phyloP scores from a whole-genome alignment of 2,888 invertebrate species.

The Plebejus anna region DNA sequence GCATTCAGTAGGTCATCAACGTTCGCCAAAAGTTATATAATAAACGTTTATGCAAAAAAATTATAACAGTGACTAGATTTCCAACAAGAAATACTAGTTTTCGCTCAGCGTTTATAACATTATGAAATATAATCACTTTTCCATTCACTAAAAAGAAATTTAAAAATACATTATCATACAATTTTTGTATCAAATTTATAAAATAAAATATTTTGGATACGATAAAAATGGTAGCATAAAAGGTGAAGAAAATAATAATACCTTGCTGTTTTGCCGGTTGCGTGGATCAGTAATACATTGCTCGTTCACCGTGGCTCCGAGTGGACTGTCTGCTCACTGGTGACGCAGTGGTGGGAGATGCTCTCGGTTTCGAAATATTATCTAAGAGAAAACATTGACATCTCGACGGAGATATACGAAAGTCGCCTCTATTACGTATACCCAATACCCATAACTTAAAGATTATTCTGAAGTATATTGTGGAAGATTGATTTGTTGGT shows the following conservation, averaged over 20 bases:
- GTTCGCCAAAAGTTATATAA: slow-evolving; percentile 17
- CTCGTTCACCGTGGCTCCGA: background rate
- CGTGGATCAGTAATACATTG: background rate
- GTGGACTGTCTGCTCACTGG: background rate
- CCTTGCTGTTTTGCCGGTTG: background rate
- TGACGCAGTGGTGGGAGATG: background rate
- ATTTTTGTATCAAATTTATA: too few species aligned
- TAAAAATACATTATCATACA: background rate
- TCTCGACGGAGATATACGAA: background rate
- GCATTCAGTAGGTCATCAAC: background rate
- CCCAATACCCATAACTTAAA: background rate
- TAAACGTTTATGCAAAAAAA: slow-evolving; percentile 7
- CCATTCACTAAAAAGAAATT: background rate
- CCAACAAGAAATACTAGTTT: background rate
- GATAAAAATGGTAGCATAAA: background rate
- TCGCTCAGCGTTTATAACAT: background rate
- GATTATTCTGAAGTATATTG: background rate
- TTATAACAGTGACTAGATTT: background rate
- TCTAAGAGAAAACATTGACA: slow-evolving; percentile 5
- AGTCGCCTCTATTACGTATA: background rate
- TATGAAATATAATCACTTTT: background rate
- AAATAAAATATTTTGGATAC: background rate
- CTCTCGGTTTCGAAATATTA: slow-evolving; percentile 4
- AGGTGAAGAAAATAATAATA: background rate
- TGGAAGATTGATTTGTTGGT: background rate